Base-by-base conservation (phyloP, 2,797 vertebrate species). In the Hippopotamyrus pictus region DNA sequence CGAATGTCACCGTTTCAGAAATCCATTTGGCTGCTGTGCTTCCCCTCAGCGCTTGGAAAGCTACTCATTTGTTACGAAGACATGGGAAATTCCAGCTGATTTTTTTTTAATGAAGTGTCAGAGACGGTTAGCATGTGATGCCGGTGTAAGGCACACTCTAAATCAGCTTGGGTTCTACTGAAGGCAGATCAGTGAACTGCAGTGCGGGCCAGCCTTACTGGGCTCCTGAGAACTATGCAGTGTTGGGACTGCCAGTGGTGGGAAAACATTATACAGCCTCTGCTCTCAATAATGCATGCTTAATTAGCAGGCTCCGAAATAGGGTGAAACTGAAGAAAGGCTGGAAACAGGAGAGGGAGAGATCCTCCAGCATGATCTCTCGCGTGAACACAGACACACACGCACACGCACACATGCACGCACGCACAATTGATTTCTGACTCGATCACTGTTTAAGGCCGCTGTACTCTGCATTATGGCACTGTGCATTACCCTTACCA, bases 251-350 rank as follows among this genome's bases (percentile, higher is more conserved):
- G 91, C 92, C 93, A 93, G 92, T 92, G 94, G 92, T 94, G 93
- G 92, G 93, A 92, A 93, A 93, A 94, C 93, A 93, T 94, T 93
- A 93, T 91, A 91, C 91, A 91, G 90, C 92, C 92, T 92, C 94
- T 92, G 92, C 93, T 94, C 92, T 96, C 93, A 96, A 96, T 96
- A 96, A 96, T 96, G 94, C 93, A 96, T 96, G 95, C 95, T 95
- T 96, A 95, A 96, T 96, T 96, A 96, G 94, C 90, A 90, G 90
- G 92, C 92, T 94, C 93, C 93, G 92, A 95, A 95, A 95, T 90
- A 94, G 94, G 94, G 93, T 92, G 95, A 95, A 96, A 95, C 94
- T 91, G 94, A 95, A 92, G 93, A 93, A 93, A 92, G 92, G 85
- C 89, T 93, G 93, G 95, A 96, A 96, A 96, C 93, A 92, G 90